Conservation (phyloP, 2,113 vertebrate genomes). For the Phylloscopus whistleri region DNA sequence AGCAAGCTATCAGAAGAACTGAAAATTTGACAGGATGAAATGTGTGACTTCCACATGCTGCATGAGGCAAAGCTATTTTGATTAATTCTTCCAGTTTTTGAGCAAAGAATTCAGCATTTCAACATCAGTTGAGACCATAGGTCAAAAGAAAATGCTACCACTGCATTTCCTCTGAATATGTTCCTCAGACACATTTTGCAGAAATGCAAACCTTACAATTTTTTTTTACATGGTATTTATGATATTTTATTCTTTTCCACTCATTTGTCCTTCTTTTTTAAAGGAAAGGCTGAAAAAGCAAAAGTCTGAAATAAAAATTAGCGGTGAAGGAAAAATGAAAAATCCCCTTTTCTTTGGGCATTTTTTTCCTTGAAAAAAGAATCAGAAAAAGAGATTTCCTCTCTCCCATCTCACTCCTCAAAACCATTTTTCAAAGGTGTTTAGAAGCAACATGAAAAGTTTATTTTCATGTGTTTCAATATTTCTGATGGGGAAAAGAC, state of each 20-base stretch:
- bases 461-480: neutral
- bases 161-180: neutral
- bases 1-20: neutral
- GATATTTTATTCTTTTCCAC: neutral
- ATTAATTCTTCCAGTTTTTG: neutral
- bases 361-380: neutral
- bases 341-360: neutral
- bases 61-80: neutral
- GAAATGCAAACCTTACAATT: neutral
- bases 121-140: neutral
- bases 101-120: neutral
- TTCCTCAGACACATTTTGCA: neutral
- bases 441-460: neutral
- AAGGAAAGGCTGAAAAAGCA: neutral
- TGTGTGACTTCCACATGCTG: neutral
- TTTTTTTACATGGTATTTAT: neutral
- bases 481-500: neutral
- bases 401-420: neutral
- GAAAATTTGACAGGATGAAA: neutral
- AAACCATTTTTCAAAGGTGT: neutral
- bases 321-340: neutral
- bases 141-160: neutral
- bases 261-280: neutral
- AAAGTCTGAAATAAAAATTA: neutral
- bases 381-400: neutral